These are phyloP conservation scores for Cremastinae sp. DNA, from an alignment of 2,888 invertebrate species.

Conservation along the genomic window DNA sequence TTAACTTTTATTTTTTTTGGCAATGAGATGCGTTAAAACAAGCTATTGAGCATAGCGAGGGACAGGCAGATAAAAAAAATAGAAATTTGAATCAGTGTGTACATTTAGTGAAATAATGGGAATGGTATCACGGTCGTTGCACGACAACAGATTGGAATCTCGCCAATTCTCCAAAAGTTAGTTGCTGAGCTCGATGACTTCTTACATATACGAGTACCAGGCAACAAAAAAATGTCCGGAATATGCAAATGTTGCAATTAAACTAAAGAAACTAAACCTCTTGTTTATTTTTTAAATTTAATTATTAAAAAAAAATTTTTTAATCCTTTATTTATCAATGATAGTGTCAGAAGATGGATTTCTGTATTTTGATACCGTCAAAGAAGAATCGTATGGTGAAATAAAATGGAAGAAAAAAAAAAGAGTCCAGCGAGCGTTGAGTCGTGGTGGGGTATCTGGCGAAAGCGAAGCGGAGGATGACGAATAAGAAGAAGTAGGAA, in stretches of 20 bases:
- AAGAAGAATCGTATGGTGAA: too few species aligned
- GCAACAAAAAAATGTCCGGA: neutral
- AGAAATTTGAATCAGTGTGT: constrained; percentile 22
- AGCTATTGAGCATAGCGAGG: constrained; percentile 33
- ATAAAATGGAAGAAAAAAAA: neutral
- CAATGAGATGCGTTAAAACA: constrained; percentile 21
- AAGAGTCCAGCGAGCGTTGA: neutral
- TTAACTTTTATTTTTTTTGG: too few species aligned
- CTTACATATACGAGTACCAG: constrained; percentile 23
- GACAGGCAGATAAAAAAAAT: constrained; percentile 54
- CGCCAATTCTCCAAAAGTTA: constrained; percentile 63
- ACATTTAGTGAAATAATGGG: constrained; percentile 64
- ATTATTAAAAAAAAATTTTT: too few species aligned
- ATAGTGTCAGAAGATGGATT: too few species aligned
- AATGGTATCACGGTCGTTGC: constrained; percentile 72
- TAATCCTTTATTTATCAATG: too few species aligned
- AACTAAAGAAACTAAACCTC: too few species aligned
- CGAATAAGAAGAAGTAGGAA: constrained; percentile 2
- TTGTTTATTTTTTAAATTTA: too few species aligned
- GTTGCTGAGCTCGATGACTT: constrained; percentile 20
- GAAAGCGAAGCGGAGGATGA: neutral
- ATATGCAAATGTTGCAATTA: too few species aligned
- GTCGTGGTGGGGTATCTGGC: neutral
- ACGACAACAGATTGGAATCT: constrained; percentile 70
- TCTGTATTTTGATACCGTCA: too few species aligned